Conservation (phyloP, 2,797 vertebrate genomes). For the Lateolabrax maculatus region DNA sequence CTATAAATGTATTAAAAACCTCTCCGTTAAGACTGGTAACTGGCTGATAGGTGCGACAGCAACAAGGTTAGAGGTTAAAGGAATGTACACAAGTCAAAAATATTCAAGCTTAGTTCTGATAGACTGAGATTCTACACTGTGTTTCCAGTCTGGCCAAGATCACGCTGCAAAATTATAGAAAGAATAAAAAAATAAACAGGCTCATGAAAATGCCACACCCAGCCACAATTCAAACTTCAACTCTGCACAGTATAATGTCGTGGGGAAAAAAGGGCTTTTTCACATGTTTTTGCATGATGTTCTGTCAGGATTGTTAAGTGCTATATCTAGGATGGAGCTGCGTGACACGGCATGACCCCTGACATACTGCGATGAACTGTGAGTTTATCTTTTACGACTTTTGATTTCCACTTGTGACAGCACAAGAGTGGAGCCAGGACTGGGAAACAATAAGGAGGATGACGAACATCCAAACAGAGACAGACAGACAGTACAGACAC, state of each 20-base stretch:
- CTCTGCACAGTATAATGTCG: slow-evolving; percentile 29
- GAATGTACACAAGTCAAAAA: slow-evolving; percentile 83
- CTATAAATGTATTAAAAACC: slow-evolving; percentile 76
- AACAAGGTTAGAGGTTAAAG: slow-evolving; percentile 72
- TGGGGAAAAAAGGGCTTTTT: slow-evolving; percentile 6
- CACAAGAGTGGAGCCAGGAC: slow-evolving; percentile 53
- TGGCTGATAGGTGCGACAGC: slow-evolving; percentile 62
- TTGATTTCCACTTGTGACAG: slow-evolving; percentile 73
- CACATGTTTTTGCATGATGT: slow-evolving; percentile 37
- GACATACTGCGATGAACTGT: slow-evolving; percentile 53
- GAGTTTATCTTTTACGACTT: slow-evolving; percentile 71
- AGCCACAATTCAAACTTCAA: slow-evolving; percentile 17
- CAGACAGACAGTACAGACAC: slow-evolving; percentile 56
- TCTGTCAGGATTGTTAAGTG: slow-evolving; percentile 60
- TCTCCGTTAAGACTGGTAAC: slow-evolving; percentile 68
- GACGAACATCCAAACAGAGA: slow-evolving; percentile 55
- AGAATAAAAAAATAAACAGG: not conserved
- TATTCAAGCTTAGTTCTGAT: slow-evolving; percentile 73
- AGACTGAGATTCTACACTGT: slow-evolving; percentile 77
- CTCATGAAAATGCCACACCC: slow-evolving; percentile 29
- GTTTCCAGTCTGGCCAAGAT: slow-evolving; percentile 78
- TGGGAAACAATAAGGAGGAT: slow-evolving; percentile 40
- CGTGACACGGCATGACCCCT: slow-evolving; percentile 52
- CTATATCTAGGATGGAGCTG: slow-evolving; percentile 60
- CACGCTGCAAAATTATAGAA: slow-evolving; percentile 60